Evolutionary conservation across 2,888 invertebrate genomes (phyloP), one percentile per base, ranked within the genome.

Genomic region (Tridacna crocea): DNA sequence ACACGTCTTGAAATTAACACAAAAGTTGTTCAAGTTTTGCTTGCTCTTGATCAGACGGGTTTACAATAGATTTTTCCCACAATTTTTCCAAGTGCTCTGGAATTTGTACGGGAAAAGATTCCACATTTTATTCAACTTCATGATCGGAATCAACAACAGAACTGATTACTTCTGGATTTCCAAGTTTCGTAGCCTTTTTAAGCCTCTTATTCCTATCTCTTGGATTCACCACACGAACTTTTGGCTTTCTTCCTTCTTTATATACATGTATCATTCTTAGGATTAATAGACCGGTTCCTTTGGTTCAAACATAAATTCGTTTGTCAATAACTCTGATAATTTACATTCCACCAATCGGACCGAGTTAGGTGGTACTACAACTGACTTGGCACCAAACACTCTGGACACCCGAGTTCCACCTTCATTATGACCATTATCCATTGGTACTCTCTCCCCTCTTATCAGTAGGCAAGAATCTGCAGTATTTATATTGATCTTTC

Each of bases 1-100:
- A 87, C 0, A 87, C 77, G 73, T 84, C 84, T 27, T 75, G 72
- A 22, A n/a, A 72, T 22, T 72, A 11, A 77, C 77, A 13, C 55
- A 82, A 17, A 8, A 82, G 65, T 3, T 65, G 26, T 12, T 15
- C 55, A 15, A 70, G 19, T 19, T 72, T 19, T 12, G 10, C 48
- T 15, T 13, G 13, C 24, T 72, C 24, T 13, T 19, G 19, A 10
- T 72, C 51, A 48, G 72, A 24, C 19, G 48, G 22, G 51, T 72
- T 15, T 72, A 13, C 24, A 19, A 12, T 48, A 12, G 72, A 72
- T 24, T 8, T 10, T 48, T 72, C 19, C 51, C 22, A 72, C n/a
- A 48, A n/a, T 22, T 72, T 36, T 48, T 48, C n/a, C n/a, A 74
- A 26, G 27, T 74, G 74, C 22, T 74, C 74, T 11, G 74, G 74